Evolutionary conservation across 2,888 invertebrate genomes (phyloP).

Genomic region (Malachius bipustulatus): DNA sequence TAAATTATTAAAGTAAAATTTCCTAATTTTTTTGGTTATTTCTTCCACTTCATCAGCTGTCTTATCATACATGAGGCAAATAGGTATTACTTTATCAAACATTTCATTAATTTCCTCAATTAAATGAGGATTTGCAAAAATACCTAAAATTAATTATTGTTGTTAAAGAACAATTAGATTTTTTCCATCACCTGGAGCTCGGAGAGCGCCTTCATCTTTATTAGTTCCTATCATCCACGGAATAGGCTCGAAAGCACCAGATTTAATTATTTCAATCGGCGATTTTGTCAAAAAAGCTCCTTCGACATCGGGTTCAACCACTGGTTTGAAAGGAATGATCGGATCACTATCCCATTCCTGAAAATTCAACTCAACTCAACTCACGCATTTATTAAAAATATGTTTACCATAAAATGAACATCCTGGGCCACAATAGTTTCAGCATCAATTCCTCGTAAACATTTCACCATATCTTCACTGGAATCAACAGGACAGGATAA

Average conservation of each 20-base stretch:
- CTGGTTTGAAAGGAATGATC: slow-evolving; percentile 69
- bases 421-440: slow-evolving; percentile 53
- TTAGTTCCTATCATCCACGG: slow-evolving; percentile 67
- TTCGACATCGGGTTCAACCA: slow-evolving; percentile 54
- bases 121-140: slow-evolving; percentile 15
- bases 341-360: slow-evolving; percentile 60
- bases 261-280: slow-evolving; percentile 42
- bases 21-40: slow-evolving; percentile 32
- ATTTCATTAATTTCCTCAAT: slow-evolving; percentile 34
- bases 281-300: slow-evolving; percentile 57
- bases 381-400: too few relatives aligned
- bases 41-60: slow-evolving; percentile 28
- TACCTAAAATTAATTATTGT: background rate
- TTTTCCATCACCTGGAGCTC: slow-evolving; percentile 47
- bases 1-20: slow-evolving; percentile 38
- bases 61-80: slow-evolving; percentile 37
- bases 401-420: slow-evolving; percentile 53
- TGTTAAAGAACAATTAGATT: too few relatives aligned
- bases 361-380: slow-evolving; percentile 4
- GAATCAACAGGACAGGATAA: slow-evolving; percentile 47
- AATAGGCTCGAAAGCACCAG: slow-evolving; percentile 41
- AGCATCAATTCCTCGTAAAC: slow-evolving; percentile 50
- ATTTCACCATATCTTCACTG: slow-evolving; percentile 43
- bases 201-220: slow-evolving; percentile 62
- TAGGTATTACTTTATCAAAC: slow-evolving; percentile 36